Percentiles rank a stretch among this genome's conserved stretches.
Evolutionary conservation across 2,797 vertebrate species (phyloP).

Genomic region (Phoxinus dragarum): DNA sequence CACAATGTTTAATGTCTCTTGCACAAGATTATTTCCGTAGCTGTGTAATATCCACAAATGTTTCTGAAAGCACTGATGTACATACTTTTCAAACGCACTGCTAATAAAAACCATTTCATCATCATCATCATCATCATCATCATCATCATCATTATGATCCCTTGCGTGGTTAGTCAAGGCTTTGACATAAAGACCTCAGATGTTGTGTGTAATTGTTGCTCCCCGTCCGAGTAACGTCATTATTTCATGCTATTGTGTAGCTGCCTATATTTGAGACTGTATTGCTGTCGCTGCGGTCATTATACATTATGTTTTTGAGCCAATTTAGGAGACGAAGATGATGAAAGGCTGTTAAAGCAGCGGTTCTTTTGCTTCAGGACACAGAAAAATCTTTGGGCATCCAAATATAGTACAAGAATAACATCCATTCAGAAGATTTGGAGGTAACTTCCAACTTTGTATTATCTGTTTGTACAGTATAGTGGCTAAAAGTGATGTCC

Average conservation of each 20-base stretch:
- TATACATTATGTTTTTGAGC: constrained; percentile 38
- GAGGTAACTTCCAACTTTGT: not conserved
- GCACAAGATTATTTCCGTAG: not conserved
- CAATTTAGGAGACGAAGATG: constrained; percentile 5
- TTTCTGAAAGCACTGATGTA: not conserved
- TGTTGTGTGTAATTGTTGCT: not conserved
- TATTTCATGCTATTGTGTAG: not conserved
- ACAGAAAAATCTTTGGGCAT: not conserved
- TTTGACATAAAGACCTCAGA: constrained; percentile 5
- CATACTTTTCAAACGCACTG: not conserved
- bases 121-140: not conserved
- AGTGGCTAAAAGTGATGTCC: not conserved
- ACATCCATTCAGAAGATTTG: not conserved
- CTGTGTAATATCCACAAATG: not conserved
- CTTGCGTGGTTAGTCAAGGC: not conserved
- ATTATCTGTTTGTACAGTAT: not conserved
- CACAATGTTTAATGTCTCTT: not conserved
- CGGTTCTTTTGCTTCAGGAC: constrained; percentile 2
- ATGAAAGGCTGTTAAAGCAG: constrained; percentile 39
- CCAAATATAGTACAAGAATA: not conserved
- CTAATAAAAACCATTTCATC: not conserved
- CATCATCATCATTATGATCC: not conserved
- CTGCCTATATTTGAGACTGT: constrained; percentile 22
- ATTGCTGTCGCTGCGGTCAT: constrained; percentile 12
- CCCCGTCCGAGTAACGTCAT: not conserved